Evolutionary conservation across 2,888 invertebrate genomes (phyloP), one percentile per base, ranked within the genome.

Genomic region (Oscheius sp.): DNA sequence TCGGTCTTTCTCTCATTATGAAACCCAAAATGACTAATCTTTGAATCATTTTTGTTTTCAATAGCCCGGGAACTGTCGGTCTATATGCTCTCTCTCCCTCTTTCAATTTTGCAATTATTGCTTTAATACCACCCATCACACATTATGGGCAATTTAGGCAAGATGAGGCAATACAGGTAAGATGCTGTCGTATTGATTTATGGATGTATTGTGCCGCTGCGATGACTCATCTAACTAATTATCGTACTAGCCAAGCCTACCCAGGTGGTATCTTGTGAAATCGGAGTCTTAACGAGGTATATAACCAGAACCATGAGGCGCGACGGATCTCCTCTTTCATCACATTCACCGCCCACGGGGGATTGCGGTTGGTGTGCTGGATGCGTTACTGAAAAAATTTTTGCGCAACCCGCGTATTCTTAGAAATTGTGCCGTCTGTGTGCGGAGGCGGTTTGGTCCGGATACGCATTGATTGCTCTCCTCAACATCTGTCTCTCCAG

Each of bases 401-500:
- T n/a, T n/a, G n/a, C n/a, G 20, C 42, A 17, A 17, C n/a, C 42
- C 3, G 42, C n/a, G 33, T 61, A 61, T 61, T 61, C 61, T 61
- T 42, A 45, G 27, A 61, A 45, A 42, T 45, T 42, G 29, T 42
- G 45, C 34, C 37, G 23, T 17, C 37, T 61, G 61, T 61, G 61
- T 61, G 61, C 61, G 61, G 61, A 61, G 61, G 61, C 61, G 61
- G 61, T 61, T 61, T 61, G 61, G 61, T 61, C 61, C 61, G 61
- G 61, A 61, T 61, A 61, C 61, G 61, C 61, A 61, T 61, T 61
- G 61, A 61, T 61, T 61, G 61, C 61, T 61, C 61, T 61, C 61
- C 61, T 61, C 61, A 61, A 61, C 61, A 61, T 61, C 61, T 61
- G 61, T 61, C 61, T 61, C 61, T 45, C 61, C 42, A 27, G 61